Base-by-base conservation (phyloP, 2,888 invertebrate genomes). In the Cenopis cana region DNA sequence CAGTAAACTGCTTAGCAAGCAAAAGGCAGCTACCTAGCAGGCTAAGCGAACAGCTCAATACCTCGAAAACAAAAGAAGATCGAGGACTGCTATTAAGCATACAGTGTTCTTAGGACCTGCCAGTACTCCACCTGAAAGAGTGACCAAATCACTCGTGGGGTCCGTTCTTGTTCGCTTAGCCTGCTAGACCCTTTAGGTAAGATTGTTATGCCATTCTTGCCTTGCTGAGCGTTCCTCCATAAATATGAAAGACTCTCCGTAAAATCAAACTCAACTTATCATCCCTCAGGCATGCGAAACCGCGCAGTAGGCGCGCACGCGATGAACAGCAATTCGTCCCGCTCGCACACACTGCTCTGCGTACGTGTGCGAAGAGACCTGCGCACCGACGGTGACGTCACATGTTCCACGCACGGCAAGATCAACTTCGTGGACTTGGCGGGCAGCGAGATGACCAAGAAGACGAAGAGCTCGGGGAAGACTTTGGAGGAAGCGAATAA, bases 391-490 rank as follows among this genome's bases (percentile, higher is more conserved):
- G 95, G 96, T 74, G 97, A 97, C 56, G 96, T 98, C 56, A 97
- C 97, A 79, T 96, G 98, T 78, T 97, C 98, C 46, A 96, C 97
- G 78, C 97, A 98, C 81, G 99, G 99, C 33, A 99, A 99, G 92
- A 96, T 99, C 68, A 98, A 98, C 91, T 98, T 99, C 86, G 98
- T 99, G 9, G 99, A 99, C 89, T 93, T 99, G 73, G 99, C 99
- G 0, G 98, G 99, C n/a, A 98, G 98, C 82, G 98, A 99, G 91
- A 97, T 98, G 95, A 98, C 98, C 5, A 98, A 98, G 85, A 97
- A 97, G 86, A 98, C 97, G 0, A 95, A 96, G 78, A 97, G 97
- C 85, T 97, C 96, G 80, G 98, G 97, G 62, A 98, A 96, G 88
- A 98, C 97, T 0, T 88, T 98, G 75, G 97, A 98, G 82, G 99